These are phyloP conservation scores for Melanophora roralis DNA, from an alignment of 2,888 invertebrate genomes.

Conservation along the genomic window DNA sequence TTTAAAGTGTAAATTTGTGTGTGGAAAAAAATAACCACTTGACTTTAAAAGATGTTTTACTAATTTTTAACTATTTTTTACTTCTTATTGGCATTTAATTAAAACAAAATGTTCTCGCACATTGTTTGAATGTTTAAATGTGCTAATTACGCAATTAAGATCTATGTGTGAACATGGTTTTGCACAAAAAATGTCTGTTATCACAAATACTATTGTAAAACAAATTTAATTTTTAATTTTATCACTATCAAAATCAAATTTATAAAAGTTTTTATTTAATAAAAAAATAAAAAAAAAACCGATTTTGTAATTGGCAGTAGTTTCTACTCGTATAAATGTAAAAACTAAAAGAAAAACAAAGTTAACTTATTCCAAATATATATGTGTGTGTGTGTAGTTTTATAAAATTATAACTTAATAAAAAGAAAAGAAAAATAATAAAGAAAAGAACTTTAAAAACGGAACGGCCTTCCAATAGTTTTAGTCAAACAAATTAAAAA, in stretches of 20 bases:
- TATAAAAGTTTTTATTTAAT: conserved; percentile 37
- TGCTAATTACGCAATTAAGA: too few relatives aligned
- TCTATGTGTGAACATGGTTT: too few relatives aligned
- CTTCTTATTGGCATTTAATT: too few relatives aligned
- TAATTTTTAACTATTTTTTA: too few relatives aligned
- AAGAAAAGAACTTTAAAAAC: conserved; percentile 19
- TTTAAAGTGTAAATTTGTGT: too few relatives aligned
- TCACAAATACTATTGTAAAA: too few relatives aligned
- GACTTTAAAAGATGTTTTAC: too few relatives aligned
- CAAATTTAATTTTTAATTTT: background rate
- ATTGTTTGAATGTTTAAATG: too few relatives aligned
- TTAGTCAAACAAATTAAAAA: conserved; percentile 27
- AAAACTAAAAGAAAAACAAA: conserved; percentile 13
- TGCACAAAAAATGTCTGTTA: too few relatives aligned
- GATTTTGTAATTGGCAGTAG: conserved; percentile 57
- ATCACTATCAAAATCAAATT: conserved; percentile 37
- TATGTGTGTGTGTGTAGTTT: conserved; percentile 52
- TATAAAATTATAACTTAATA: conserved; percentile 6
- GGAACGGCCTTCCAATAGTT: conserved; percentile 61
- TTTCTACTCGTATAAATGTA: conserved; percentile 41
- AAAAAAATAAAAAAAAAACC: background rate
- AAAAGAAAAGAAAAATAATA: conserved; percentile 3
- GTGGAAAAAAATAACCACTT: too few relatives aligned
- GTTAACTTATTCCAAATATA: conserved; percentile 47
- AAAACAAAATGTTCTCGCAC: too few relatives aligned